Evolutionary conservation across 2,888 invertebrate genomes (phyloP).

Genomic region (Notodonta ziczac): DNA sequence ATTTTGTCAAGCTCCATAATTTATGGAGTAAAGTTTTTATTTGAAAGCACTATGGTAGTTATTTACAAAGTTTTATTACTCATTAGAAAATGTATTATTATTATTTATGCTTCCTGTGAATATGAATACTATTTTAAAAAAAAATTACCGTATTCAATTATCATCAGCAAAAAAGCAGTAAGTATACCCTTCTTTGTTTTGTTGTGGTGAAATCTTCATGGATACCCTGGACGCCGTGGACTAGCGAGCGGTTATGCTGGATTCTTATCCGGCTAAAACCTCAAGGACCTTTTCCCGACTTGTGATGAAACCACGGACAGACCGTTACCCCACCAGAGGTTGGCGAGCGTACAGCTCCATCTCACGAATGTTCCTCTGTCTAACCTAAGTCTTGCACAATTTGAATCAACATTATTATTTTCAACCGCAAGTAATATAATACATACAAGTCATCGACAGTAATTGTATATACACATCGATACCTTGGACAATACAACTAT

Average conservation of each 20-base stretch:
- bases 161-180: too few relatives aligned
- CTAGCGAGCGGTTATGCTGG: too few relatives aligned
- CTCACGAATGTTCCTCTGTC: too few relatives aligned
- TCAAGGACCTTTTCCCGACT: too few relatives aligned
- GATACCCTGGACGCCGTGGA: too few relatives aligned
- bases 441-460: slow-evolving; percentile 63
- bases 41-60: slow-evolving; percentile 61
- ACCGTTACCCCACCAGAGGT: too few relatives aligned
- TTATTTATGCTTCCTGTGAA: slow-evolving; percentile 65
- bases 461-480: slow-evolving; percentile 60
- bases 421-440: slow-evolving; percentile 31
- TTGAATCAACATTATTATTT: slow-evolving; percentile 17
- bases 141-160: too few relatives aligned
- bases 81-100: slow-evolving; percentile 53
- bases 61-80: slow-evolving; percentile 69
- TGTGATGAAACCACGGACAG: too few relatives aligned
- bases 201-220: too few relatives aligned
- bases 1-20: slow-evolving; percentile 79
- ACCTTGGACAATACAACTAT: slow-evolving; percentile 34
- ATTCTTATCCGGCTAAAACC: too few relatives aligned
- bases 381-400: slow-evolving; percentile 11
- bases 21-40: slow-evolving; percentile 65
- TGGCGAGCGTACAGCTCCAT: too few relatives aligned
- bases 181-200: too few relatives aligned
- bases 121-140: slow-evolving; percentile 24